Percentiles rank a stretch among this genome's conserved stretches.
Conservation (phyloP, 1,140 invertebrate genomes). For the Trissolcus basalis region DNA sequence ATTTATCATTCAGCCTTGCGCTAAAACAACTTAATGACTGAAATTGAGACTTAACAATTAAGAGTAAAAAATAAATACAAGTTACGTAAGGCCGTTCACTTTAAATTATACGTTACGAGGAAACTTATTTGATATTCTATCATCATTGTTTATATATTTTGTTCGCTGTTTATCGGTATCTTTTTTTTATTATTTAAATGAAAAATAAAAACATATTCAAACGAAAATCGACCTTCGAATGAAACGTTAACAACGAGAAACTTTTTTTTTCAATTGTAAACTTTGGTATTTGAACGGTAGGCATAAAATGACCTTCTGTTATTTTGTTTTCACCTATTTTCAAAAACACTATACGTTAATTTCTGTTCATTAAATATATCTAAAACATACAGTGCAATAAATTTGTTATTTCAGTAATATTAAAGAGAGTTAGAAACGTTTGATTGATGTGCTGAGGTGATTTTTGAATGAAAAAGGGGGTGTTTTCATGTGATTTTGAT, state of each 20-base stretch:
- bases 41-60: conserved; percentile 36
- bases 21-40: conserved; percentile 30
- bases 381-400: not conserved
- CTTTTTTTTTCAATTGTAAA: no score
- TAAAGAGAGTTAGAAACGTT: conserved; percentile 7
- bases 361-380: no score
- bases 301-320: no score
- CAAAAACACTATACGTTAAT: no score
- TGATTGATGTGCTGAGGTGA: conserved; percentile 51
- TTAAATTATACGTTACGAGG: conserved; percentile 20
- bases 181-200: no score
- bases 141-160: not conserved
- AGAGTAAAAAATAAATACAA: conserved; percentile 12
- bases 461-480: not conserved
- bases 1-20: conserved; percentile 31
- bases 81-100: conserved; percentile 20
- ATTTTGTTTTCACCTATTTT: no score
- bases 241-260: no score
- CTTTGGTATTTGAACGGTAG: no score
- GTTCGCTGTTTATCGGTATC: not conserved
- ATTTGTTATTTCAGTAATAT: conserved; percentile 26
- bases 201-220: not conserved
- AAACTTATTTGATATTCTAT: conserved; percentile 18
- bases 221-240: no score
- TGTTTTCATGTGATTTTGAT: no score